These are phyloP conservation scores for Heliconius sara DNA, from an alignment of 2,888 invertebrate genomes.

Conservation along the genomic window DNA sequence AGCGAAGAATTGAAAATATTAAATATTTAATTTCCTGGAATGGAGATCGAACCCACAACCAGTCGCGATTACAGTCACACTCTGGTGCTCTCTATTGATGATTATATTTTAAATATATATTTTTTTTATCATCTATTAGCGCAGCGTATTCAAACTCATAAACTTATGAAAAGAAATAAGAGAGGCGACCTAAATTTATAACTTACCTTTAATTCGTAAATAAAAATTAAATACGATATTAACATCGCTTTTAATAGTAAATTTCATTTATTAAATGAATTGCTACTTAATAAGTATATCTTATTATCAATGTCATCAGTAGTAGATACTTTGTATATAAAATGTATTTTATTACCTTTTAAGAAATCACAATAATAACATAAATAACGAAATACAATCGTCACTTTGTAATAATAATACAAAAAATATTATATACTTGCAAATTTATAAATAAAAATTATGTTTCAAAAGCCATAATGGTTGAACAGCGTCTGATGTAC, in stretches of 20 bases:
- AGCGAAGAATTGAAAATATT: too few species aligned
- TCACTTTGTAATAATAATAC: background rate
- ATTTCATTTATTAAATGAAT: background rate
- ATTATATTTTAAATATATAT: too few species aligned
- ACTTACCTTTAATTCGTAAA: background rate
- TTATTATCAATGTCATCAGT: conserved; percentile 15
- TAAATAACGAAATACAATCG: background rate
- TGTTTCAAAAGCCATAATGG: background rate
- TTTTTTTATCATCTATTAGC: too few species aligned
- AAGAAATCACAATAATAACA: background rate
- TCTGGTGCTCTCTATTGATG: too few species aligned
- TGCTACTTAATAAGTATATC: background rate
- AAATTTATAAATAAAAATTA: background rate
- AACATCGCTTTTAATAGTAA: background rate
- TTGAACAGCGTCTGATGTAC: background rate
- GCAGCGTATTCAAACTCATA: too few species aligned
- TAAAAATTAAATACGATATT: background rate
- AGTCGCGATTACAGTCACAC: too few species aligned
- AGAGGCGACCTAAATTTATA: too few species aligned
- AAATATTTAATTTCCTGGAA: too few species aligned
- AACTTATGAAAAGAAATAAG: too few species aligned
- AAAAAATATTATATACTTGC: background rate
- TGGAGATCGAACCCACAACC: too few species aligned
- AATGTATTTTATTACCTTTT: background rate
- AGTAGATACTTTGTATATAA: background rate